Base-by-base conservation (phyloP, 1,140 invertebrate species). In the Diabrotica virgifera region DNA sequence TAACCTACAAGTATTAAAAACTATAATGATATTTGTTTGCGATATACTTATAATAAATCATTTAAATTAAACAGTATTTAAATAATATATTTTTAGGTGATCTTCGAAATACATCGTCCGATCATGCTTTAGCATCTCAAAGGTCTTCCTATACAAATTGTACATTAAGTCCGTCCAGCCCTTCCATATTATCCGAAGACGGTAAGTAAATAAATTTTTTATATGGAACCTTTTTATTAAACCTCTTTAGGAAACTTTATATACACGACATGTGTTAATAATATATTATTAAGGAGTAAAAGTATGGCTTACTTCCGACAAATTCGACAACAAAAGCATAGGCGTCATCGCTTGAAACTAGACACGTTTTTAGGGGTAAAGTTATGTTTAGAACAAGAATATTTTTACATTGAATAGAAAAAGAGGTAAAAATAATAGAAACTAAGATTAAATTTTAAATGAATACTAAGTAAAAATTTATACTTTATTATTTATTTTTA, bases 131-230 rank as follows among this genome's bases (percentile, higher is more conserved):
- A 53, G 57, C 57, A 11, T 67, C 66, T 13, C 66, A 63, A 52
- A 62, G 55, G 52, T 67, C 66, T 6, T 62, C 61, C 7, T 62
- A 62, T 36, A 55, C 61, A 38, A 62, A 62, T 14, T 62, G 52
- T 8, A 62, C 61, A 5, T 1, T 56, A 36, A 62, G 61, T 38
- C 61, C 62, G 8, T 63, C 62, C 54, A 63, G 14, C n/a, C 13
- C 53, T 6, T 63, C 62, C 6, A 57, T 52, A 13, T 46, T 63
- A 14, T 51, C 62, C 12, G 62, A 63, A 37, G 62, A 63, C 62
- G 62, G 62, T 63, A 58, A 38, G 62, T 63, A 46, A 13, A 14
- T 52, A 5, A 5, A 14, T 57, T 35, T 46, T 8, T 46, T 10
- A 46, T 46, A 46, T n/a, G 8, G 4, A 46, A 46, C 40, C n/a